Percentiles rank a stretch among this genome's conserved stretches.
Conservation (phyloP, 2,888 invertebrate species). For the Drosophila stalkeri region DNA sequence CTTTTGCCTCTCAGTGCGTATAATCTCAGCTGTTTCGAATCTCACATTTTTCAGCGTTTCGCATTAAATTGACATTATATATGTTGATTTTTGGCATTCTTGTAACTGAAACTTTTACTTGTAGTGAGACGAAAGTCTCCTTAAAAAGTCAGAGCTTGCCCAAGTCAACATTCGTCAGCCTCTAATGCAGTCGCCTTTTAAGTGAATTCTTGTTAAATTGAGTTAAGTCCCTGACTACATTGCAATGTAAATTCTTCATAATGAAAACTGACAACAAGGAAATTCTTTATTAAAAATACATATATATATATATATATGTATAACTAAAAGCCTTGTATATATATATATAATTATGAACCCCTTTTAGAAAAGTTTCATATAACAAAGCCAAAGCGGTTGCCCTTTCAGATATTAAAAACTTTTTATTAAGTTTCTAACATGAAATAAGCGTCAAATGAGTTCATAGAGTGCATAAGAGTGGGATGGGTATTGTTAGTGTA, state of each 20-base stretch:
- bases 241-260: neutral
- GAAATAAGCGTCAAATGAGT: neutral
- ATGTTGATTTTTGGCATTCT: no score
- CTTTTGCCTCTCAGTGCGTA: no score
- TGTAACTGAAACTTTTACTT: no score
- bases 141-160: neutral
- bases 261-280: neutral
- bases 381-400: neutral
- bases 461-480: neutral
- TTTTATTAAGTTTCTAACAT: neutral
- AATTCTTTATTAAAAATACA: neutral
- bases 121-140: no score
- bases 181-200: no score
- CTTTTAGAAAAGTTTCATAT: neutral
- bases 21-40: no score
- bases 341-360: neutral
- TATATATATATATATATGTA: neutral
- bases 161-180: no score
- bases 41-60: no score
- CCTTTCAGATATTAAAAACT: neutral
- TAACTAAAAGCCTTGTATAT: neutral
- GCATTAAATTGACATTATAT: no score
- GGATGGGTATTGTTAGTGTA: neutral
- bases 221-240: neutral
- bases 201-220: neutral